A percentile compares a stretch with the other conserved stretches of the same genome.
Evolutionary conservation across 2,888 invertebrate species (phyloP).

Genomic region (Erpobdella octoculata): DNA sequence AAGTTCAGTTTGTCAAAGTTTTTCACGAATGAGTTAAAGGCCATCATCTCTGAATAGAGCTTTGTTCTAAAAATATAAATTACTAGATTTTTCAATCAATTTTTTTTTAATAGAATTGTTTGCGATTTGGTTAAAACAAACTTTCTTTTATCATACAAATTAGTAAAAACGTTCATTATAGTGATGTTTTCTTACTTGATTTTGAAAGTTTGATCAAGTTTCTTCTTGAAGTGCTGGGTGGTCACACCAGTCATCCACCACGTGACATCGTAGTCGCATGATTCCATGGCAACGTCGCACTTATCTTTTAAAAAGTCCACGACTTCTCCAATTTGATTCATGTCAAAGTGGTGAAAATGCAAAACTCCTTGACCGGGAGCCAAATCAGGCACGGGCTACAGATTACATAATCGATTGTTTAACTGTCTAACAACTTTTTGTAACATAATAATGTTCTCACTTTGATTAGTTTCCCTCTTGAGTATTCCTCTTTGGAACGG

Average conservation of each 20-base stretch:
- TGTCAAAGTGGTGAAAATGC: neutral
- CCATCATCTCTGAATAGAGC: too few relatives aligned
- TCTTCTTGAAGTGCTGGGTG: neutral
- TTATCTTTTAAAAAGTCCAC: conserved; percentile 3
- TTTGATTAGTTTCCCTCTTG: neutral
- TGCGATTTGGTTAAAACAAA: too few relatives aligned
- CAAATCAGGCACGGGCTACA: neutral
- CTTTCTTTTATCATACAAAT: too few relatives aligned
- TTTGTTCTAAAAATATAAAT: too few relatives aligned
- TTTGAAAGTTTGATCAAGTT: conserved; percentile 6
- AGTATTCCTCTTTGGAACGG: conserved; percentile 8
- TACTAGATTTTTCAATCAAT: too few relatives aligned
- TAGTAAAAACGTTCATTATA: too few relatives aligned
- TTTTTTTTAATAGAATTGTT: too few relatives aligned
- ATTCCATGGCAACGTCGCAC: neutral
- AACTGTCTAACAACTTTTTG: too few relatives aligned
- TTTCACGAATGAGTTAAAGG: too few relatives aligned
- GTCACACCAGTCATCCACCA: conserved; percentile 17
- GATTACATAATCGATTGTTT: too few relatives aligned
- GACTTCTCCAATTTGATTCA: neutral
- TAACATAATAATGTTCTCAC: neutral
- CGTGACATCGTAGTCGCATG: neutral
- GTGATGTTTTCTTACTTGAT: conserved; percentile 21
- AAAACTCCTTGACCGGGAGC: neutral
- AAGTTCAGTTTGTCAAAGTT: too few relatives aligned